A percentile compares a stretch with the other conserved stretches of the same genome.
These are phyloP conservation scores for Campoplex nolae DNA, from an alignment of 2,888 invertebrate genomes.

Conservation along the genomic window DNA sequence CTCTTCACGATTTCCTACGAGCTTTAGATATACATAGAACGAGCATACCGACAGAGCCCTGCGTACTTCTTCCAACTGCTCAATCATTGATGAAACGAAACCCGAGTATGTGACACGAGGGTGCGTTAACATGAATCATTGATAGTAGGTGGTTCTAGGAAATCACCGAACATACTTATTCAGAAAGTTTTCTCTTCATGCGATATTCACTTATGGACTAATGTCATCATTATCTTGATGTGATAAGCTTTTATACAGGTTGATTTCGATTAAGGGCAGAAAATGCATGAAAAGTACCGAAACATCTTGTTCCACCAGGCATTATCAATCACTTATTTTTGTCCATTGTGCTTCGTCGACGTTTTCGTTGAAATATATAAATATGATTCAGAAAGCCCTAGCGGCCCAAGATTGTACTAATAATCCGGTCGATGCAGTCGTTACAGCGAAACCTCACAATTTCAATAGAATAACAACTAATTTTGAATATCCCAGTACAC, in stretches of 20 bases:
- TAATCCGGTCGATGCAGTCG: background rate
- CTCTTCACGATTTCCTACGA: background rate
- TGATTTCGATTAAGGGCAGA: background rate
- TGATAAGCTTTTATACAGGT: background rate
- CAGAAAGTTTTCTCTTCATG: constrained; percentile 36
- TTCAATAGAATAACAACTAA: background rate
- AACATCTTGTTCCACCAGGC: background rate
- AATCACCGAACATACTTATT: constrained; percentile 49
- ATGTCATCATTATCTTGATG: constrained; percentile 30
- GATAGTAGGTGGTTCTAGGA: constrained; percentile 53
- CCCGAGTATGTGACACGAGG: constrained; percentile 2
- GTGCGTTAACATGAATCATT: constrained; percentile 31
- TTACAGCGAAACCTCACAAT: background rate
- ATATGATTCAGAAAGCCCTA: background rate
- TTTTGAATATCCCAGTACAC: background rate
- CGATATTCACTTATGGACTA: constrained; percentile 14
- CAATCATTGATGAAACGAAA: constrained; percentile 35
- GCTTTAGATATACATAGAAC: background rate
- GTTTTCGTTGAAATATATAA: background rate
- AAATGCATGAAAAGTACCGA: background rate
- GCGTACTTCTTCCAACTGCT: constrained; percentile 36
- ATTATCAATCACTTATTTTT: background rate
- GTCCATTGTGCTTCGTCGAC: background rate
- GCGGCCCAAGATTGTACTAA: background rate
- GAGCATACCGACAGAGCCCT: constrained; percentile 1